phyloP scores from a whole-genome alignment of 2,888 invertebrate species.

The Leptinotarsa peninsularis region DNA sequence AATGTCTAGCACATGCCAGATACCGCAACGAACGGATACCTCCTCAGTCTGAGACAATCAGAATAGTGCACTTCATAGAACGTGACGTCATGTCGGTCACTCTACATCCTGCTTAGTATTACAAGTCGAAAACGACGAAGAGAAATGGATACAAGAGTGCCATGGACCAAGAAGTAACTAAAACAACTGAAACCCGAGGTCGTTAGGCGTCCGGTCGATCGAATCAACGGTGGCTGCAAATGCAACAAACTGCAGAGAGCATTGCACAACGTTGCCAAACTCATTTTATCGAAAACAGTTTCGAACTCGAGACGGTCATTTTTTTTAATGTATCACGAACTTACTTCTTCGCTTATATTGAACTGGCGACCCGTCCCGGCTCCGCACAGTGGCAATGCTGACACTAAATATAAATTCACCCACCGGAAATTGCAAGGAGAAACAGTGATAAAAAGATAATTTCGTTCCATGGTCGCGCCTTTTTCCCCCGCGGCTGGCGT shows the following conservation, averaged over 20 bases:
- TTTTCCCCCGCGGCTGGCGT: too few species aligned
- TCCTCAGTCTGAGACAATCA: not conserved
- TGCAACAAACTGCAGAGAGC: conserved; percentile 41
- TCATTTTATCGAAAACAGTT: conserved; percentile 11
- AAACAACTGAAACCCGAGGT: conserved; percentile 45
- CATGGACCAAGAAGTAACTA: conserved; percentile 44
- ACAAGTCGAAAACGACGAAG: conserved; percentile 37
- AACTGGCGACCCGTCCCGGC: too few species aligned
- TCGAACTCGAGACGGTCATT: too few species aligned
- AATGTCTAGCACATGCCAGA: not conserved
- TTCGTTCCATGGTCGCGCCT: too few species aligned
- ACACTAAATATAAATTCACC: too few species aligned
- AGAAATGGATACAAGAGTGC: conserved; percentile 39
- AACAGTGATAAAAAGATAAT: too few species aligned
- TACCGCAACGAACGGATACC: conserved; percentile 6
- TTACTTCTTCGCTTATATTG: too few species aligned
- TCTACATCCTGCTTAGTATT: conserved; percentile 34
- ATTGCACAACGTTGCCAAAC: conserved; percentile 34
- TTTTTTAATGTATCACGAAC: not conserved
- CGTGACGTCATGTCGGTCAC: conserved; percentile 39
- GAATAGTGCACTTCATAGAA: conserved; percentile 17
- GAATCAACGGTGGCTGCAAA: conserved; percentile 44
- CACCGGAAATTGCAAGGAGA: too few species aligned
- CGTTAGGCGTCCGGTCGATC: conserved; percentile 44
- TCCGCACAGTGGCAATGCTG: too few species aligned